phyloP scores from a whole-genome alignment of 2,888 invertebrate species.

The Perdita meconis region DNA sequence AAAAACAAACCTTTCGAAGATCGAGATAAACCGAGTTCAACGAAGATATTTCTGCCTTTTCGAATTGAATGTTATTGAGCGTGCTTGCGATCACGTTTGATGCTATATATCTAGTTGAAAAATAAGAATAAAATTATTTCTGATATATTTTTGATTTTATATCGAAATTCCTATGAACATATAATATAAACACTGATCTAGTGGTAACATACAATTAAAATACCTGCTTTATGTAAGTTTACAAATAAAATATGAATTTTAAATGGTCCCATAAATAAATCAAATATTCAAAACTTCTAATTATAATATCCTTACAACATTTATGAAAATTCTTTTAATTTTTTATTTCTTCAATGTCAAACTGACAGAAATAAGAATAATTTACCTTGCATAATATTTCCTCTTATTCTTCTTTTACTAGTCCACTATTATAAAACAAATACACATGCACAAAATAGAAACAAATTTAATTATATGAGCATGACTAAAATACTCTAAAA shows the following conservation, averaged over 20 bases:
- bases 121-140: conserved; percentile 38
- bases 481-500: neutral
- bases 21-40: neutral
- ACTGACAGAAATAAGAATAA: too few species aligned
- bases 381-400: neutral
- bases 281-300: too few species aligned
- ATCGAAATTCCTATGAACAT: neutral
- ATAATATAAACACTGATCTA: too few species aligned
- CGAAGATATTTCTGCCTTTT: neutral
- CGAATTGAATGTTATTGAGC: neutral
- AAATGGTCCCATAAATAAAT: too few species aligned
- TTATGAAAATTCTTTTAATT: too few species aligned
- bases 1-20: neutral
- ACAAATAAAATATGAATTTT: too few species aligned
- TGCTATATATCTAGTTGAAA: neutral
- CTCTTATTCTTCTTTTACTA: neutral
- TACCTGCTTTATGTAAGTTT: too few species aligned
- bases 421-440: neutral
- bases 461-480: neutral
- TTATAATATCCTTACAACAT: too few species aligned
- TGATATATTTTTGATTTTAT: conserved; percentile 6
- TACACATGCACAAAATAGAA: neutral
- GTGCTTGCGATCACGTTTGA: neutral
- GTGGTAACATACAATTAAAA: too few species aligned
- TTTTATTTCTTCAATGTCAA: too few species aligned